A percentile compares a stretch with the other conserved stretches of the same genome.
phyloP scores from a whole-genome alignment of 2,113 vertebrate species.

The Sialia sialis region DNA sequence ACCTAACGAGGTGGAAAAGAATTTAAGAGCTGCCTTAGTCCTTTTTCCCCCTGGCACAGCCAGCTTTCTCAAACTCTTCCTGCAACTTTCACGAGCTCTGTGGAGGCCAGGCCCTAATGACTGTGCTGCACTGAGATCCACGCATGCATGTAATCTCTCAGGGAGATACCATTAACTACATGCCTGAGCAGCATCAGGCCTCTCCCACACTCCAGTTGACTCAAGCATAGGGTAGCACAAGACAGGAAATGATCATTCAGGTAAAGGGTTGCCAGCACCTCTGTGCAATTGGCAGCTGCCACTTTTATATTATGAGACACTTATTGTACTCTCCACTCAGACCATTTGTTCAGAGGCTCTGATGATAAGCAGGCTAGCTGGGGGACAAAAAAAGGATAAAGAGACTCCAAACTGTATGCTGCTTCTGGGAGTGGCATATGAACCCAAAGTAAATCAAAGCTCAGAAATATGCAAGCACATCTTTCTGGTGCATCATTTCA shows the following conservation, averaged over 20 bases:
- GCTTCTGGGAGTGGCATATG: background rate
- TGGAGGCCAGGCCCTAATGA: background rate
- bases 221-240: background rate
- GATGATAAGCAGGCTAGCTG: background rate
- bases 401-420: too few relatives aligned
- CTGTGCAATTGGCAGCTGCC: background rate
- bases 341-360: background rate
- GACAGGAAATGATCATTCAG: background rate
- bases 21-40: background rate
- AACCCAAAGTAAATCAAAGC: background rate
- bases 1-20: background rate
- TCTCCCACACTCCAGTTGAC: background rate
- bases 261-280: background rate
- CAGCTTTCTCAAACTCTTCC: background rate
- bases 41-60: background rate
- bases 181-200: background rate
- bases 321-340: background rate
- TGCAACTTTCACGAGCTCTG: background rate
- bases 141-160: background rate
- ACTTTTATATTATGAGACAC: background rate
- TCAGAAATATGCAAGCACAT: background rate
- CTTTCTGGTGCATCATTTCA: background rate
- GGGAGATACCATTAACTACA: background rate
- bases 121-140: background rate
- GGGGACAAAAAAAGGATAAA: background rate